phyloP scores from a whole-genome alignment of 2,797 vertebrate species.

The Coregonus sp. region DNA sequence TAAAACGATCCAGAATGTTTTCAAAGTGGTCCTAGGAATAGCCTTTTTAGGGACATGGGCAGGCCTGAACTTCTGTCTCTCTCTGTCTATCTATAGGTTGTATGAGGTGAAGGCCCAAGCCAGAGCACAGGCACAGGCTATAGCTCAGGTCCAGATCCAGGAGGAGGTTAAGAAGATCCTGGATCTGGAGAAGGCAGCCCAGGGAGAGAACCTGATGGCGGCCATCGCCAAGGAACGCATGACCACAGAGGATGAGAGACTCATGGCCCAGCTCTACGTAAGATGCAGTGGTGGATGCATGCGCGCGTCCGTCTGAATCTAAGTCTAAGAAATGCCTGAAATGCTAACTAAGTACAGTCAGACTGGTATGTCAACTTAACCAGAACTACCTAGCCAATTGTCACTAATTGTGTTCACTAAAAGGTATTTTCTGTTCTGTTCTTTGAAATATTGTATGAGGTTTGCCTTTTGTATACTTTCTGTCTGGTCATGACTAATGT shows the following conservation, averaged over 20 bases:
- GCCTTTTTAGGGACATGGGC: neutral
- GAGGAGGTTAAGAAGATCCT: slow-evolving; percentile 80
- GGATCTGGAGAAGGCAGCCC: slow-evolving; percentile 72
- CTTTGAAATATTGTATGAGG: neutral
- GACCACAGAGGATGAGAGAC: slow-evolving; percentile 77
- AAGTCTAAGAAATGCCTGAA: neutral
- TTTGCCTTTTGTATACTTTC: neutral
- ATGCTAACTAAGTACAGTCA: neutral
- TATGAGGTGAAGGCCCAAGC: slow-evolving; percentile 57
- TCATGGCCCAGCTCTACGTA: slow-evolving; percentile 85
- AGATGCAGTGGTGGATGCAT: slow-evolving; percentile 30
- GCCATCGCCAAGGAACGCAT: slow-evolving; percentile 79
- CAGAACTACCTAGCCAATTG: neutral
- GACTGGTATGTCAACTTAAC: neutral
- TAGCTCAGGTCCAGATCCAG: slow-evolving; percentile 59
- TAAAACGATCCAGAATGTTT: too few species aligned
- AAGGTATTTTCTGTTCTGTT: neutral
- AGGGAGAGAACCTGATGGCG: slow-evolving; percentile 79
- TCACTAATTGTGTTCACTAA: neutral
- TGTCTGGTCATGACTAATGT: neutral
- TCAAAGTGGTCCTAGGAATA: neutral
- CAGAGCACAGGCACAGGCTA: slow-evolving; percentile 50
- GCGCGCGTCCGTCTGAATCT: neutral
- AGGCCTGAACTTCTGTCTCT: neutral
- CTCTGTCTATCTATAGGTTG: slow-evolving; percentile 54